Conservation (phyloP, 2,797 vertebrate species). For the Clarias platycephalus region DNA sequence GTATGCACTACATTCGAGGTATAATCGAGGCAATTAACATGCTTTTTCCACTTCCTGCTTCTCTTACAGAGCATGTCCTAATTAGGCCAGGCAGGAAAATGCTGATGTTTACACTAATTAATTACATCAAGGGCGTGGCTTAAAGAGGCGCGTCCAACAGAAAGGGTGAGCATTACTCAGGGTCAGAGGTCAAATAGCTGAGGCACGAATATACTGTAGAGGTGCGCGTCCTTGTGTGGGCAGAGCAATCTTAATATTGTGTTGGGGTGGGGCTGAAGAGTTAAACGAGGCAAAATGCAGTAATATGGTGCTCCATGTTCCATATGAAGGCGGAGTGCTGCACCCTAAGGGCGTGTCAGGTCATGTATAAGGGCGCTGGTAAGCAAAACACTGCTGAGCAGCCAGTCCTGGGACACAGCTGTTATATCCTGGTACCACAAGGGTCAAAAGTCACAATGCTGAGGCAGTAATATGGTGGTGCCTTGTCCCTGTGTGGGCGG, state of each 20-base stretch:
- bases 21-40: constrained; percentile 29
- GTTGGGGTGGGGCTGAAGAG: not conserved
- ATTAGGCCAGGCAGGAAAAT: constrained; percentile 7
- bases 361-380: not conserved
- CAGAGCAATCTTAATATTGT: not conserved
- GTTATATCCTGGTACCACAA: not conserved
- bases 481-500: not conserved
- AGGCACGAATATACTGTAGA: constrained; percentile 11
- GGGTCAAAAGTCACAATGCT: not conserved
- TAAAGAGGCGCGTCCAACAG: not conserved
- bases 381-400: not conserved
- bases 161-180: not conserved
- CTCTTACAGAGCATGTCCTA: not conserved
- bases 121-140: not conserved
- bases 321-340: not conserved
- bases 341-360: not conserved
- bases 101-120: not conserved
- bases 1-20: constrained; percentile 21
- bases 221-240: not conserved
- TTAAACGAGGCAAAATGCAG: not conserved
- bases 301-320: not conserved
- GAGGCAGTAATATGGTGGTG: constrained; percentile 5
- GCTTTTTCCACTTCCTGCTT: constrained; percentile 1
- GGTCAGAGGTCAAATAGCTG: constrained; percentile 19
- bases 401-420: not conserved